Evolutionary conservation across 2,888 invertebrate species (phyloP), one percentile per base, ranked within the genome.

Genomic region (Branchinecta sandiegonensis): DNA sequence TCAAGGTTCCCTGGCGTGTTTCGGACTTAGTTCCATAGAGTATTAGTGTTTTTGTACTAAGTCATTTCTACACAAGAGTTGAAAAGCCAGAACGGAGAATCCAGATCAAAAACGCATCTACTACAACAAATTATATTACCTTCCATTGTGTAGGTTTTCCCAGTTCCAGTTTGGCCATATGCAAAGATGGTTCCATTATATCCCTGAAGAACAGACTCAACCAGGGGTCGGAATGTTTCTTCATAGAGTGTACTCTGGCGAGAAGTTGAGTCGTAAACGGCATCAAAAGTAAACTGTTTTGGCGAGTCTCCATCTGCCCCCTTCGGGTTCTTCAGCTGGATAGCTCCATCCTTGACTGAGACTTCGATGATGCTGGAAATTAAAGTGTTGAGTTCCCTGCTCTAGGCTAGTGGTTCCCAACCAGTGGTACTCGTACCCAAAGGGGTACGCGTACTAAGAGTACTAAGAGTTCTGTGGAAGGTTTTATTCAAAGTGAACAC

Each of bases 131-230:
- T 10, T 9, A 5, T 47, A 66, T 68, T 72, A 79, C 85, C 85
- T 78, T 85, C 84, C 85, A 86, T 86, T 10, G 85, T 85, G 74
- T 80, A 84, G 9, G 85, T 86, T 76, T 86, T 85, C 67, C 96
- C 97, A 0, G 97, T 96, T 71, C 97, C 97, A 0, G 99, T 99
- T 81, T 99, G 99, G 0, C 97, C 99, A 79, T 99, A 99, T 1
- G 97, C 99, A 81, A 99, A 97, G 73, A 99, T 95, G 74, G 97
- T 99, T 13, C 97, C 96, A 80, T 99, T 99, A 80, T 96, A 99
- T 2, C 99, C 99, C 76, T 92, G 89, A 71, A 99, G 83, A 8
- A 97, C 97, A 1, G 94, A 94, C 72, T 94, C 87, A 37, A 99
- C 94, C 74, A 99, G 80, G 0, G 94, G 94, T 66, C 93, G 85